A percentile compares a stretch with the other conserved stretches of the same genome.
Evolutionary conservation across 2,113 vertebrate genomes (phyloP).

Genomic region (Thryonomys swinderianus): DNA sequence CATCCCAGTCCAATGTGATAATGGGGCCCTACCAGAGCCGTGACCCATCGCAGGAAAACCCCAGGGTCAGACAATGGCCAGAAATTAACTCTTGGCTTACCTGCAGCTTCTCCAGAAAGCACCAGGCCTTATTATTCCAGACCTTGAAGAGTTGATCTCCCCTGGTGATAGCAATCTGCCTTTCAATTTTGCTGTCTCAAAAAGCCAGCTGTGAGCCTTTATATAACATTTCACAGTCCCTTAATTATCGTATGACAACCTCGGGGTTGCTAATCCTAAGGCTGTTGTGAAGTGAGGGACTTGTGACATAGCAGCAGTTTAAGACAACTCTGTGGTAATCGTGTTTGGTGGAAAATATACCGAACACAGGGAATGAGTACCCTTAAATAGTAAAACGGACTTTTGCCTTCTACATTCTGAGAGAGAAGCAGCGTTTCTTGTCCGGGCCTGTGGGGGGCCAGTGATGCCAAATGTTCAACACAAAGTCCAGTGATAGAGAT

Average conservation of each 20-base stretch:
- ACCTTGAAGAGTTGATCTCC: slow-evolving; percentile 71
- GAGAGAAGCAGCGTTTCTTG: slow-evolving; percentile 35
- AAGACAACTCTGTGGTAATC: slow-evolving; percentile 66
- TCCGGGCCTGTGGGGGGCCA: background rate
- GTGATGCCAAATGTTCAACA: slow-evolving; percentile 39
- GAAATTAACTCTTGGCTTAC: slow-evolving; percentile 79
- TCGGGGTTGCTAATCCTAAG: slow-evolving; percentile 77
- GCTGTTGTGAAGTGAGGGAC: slow-evolving; percentile 48
- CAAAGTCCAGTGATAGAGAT: slow-evolving; percentile 27
- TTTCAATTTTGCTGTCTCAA: slow-evolving; percentile 80
- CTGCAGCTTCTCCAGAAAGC: slow-evolving; percentile 58
- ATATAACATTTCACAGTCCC: slow-evolving; percentile 82
- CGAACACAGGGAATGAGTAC: slow-evolving; percentile 31
- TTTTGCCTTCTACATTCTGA: slow-evolving; percentile 3
- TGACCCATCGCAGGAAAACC: slow-evolving; percentile 57
- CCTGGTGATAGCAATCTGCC: slow-evolving; percentile 82
- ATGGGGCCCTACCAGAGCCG: slow-evolving; percentile 52
- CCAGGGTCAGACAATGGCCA: slow-evolving; percentile 45
- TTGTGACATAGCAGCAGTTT: slow-evolving; percentile 57
- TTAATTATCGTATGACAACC: slow-evolving; percentile 81
- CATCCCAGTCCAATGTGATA: slow-evolving; percentile 38
- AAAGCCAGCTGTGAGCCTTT: slow-evolving; percentile 82
- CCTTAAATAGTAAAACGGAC: slow-evolving; percentile 52
- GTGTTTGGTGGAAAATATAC: slow-evolving; percentile 72
- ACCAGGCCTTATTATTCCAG: slow-evolving; percentile 62